These are phyloP conservation scores for Drosophila neonasuta DNA, from an alignment of 2,888 invertebrate species.

Conservation along the genomic window DNA sequence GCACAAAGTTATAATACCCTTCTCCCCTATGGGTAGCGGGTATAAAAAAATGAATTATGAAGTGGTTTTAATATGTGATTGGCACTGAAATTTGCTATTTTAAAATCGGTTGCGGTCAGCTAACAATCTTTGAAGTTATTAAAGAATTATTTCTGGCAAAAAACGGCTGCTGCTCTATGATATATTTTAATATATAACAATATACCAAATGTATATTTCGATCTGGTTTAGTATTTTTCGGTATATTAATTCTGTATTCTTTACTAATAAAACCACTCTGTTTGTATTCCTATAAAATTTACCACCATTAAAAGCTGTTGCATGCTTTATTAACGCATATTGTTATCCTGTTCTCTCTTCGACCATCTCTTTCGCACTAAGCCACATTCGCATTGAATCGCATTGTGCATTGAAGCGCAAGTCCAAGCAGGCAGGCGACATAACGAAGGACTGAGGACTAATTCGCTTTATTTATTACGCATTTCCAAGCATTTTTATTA, in stretches of 20 bases:
- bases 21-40: no score
- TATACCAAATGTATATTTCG: no score
- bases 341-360: neutral
- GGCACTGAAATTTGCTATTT: no score
- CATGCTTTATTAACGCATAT: constrained; percentile 13
- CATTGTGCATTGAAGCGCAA: constrained; percentile 54
- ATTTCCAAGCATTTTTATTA: constrained; percentile 76
- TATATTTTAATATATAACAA: no score
- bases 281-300: neutral
- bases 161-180: accelerated
- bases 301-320: constrained; percentile 22
- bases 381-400: constrained; percentile 16
- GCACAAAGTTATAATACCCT: no score
- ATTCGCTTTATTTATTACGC: constrained; percentile 74
- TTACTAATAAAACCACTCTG: neutral
- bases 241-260: neutral
- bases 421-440: constrained; percentile 29
- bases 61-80: no score
- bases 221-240: no score
- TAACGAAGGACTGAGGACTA: constrained; percentile 45
- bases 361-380: constrained; percentile 9
- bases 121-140: no score
- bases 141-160: no score
- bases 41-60: no score
- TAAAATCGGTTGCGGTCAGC: no score